These are phyloP conservation scores for Caenorhabditis angaria DNA, from an alignment of 2,888 invertebrate species.

Conservation along the genomic window DNA sequence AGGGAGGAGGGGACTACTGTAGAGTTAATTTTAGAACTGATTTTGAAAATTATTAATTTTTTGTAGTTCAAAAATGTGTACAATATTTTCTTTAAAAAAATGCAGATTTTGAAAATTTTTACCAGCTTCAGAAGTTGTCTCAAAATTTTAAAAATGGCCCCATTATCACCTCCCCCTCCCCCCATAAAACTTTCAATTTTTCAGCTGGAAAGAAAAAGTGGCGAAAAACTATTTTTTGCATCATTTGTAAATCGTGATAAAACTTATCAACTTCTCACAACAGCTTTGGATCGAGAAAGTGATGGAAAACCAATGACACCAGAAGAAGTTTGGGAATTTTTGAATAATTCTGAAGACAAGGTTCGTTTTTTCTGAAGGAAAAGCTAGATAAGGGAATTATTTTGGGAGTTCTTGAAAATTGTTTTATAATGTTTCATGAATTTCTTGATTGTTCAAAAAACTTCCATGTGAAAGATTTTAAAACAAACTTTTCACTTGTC, in stretches of 20 bases:
- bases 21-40: not conserved
- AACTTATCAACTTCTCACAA: constrained; percentile 91
- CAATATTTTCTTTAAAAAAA: too few relatives aligned
- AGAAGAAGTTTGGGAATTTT: constrained; percentile 57
- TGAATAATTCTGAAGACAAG: constrained; percentile 78
- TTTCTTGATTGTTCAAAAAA: too few relatives aligned
- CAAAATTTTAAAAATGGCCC: not conserved
- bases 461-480: too few relatives aligned
- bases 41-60: not conserved
- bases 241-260: constrained; percentile 93
- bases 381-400: too few relatives aligned
- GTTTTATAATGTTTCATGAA: too few relatives aligned
- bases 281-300: constrained; percentile 75
- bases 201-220: constrained; percentile 43
- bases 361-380: constrained; percentile 78
- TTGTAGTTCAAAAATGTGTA: too few relatives aligned
- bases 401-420: not conserved
- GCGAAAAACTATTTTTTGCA: constrained; percentile 82
- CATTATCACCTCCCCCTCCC: too few relatives aligned
- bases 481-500: too few relatives aligned
- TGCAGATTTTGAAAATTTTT: not conserved
- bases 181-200: constrained; percentile 9
- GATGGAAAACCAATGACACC: constrained; percentile 28
- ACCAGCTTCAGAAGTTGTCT: too few relatives aligned
- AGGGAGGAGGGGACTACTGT: too few relatives aligned